Base-by-base conservation (phyloP, 2,797 vertebrate genomes). In the Sebastes goodei region DNA sequence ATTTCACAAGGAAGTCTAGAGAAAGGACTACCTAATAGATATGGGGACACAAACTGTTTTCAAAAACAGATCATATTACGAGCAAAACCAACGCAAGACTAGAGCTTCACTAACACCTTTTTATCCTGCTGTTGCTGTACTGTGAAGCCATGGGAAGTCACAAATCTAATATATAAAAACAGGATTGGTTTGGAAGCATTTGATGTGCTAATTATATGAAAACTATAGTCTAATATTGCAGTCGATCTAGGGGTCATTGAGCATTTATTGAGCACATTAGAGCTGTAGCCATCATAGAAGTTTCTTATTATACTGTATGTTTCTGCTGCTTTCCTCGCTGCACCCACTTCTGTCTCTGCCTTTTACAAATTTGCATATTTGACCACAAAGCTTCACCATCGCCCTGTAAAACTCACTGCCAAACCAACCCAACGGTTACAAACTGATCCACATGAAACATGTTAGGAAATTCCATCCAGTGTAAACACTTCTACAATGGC, bases 221-320 rank as follows among this genome's bases (percentile, higher is more conserved):
- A 61, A 38, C 33, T 60, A 38, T 10, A 59, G 7, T 71, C 7
- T 74, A 68, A 17, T 55, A 21, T 23, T 71, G 69, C 23, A 21
- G 52, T 4, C 23, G 12, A 21, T 80, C n/a, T 25, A 20, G 7
- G 64, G 38, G 52, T 66, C 61, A 52, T 20, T 71, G 35, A 30
- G 56, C 15, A n/a, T 10, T 6, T 20, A 23, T 66, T 38, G 33
- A 79, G 56, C 71, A 76, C 49, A 68, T 33, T 62, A 63, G 62
- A 69, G 79, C 38, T 86, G 84, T 85, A 89, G 85, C 86, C 85
- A 89, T 90, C 53, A 71, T 84, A 87, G 86, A 89, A 80, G 79
- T 66, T 61, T n/a, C 4, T 57, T 17, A 11, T 70, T 12, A 35
- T 10, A 46, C 21, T 10, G 21, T 32, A 29, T 46, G 21, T 71